Evolutionary conservation across 2,888 invertebrate genomes (phyloP).

Genomic region (Acanthacorydalis orientalis): DNA sequence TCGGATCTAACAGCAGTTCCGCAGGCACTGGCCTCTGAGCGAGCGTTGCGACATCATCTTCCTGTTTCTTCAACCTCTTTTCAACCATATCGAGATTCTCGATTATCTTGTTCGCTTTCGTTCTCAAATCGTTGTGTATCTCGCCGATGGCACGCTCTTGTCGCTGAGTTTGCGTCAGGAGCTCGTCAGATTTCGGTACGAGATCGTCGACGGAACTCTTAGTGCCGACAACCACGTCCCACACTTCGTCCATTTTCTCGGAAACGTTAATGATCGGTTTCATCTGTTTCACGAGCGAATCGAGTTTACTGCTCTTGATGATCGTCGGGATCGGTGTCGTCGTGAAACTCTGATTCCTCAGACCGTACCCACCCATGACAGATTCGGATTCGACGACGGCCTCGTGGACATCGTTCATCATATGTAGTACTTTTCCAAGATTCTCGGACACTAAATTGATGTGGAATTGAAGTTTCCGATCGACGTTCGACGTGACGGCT

Average conservation of each 20-base stretch:
- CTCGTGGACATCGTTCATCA: slow-evolving; percentile 69
- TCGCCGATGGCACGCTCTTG: slow-evolving; percentile 77
- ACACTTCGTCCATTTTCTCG: slow-evolving; percentile 78
- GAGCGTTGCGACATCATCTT: slow-evolving; percentile 62
- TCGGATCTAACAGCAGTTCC: slow-evolving; percentile 57
- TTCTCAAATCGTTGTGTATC: slow-evolving; percentile 63
- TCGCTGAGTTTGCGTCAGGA: slow-evolving; percentile 68
- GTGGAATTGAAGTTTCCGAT: slow-evolving; percentile 69
- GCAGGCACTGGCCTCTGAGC: slow-evolving; percentile 61
- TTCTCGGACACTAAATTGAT: slow-evolving; percentile 71
- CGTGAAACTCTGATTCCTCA: slow-evolving; percentile 35
- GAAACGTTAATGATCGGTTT: slow-evolving; percentile 72
- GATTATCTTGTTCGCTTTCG: slow-evolving; percentile 74
- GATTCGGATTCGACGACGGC: slow-evolving; percentile 63
- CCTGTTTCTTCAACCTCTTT: slow-evolving; percentile 66
- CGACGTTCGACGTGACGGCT: slow-evolving; percentile 59
- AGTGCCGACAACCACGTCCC: slow-evolving; percentile 78
- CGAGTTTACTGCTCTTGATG: slow-evolving; percentile 55
- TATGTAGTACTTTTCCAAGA: slow-evolving; percentile 56
- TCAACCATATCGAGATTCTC: slow-evolving; percentile 77
- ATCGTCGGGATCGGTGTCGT: slow-evolving; percentile 41
- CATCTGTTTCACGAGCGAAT: slow-evolving; percentile 64
- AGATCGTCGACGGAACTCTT: slow-evolving; percentile 76
- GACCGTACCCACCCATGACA: slow-evolving; percentile 19
- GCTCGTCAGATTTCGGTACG: slow-evolving; percentile 71